These are phyloP conservation scores for Tricholauxania praeusta DNA, from an alignment of 2,888 invertebrate species.

Conservation along the genomic window DNA sequence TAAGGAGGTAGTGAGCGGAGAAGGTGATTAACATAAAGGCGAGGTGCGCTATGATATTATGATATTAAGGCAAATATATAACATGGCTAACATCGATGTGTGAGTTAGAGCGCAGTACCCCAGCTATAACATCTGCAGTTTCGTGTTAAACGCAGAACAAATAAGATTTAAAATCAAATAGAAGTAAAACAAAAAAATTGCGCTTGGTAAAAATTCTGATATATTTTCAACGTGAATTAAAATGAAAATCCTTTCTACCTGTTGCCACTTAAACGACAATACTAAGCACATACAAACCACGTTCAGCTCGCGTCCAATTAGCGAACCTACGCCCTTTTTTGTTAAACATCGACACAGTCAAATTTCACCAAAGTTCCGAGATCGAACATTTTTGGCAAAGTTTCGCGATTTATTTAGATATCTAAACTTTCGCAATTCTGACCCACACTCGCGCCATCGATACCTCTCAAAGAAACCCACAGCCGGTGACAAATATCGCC, in stretches of 20 bases:
- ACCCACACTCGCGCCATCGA: not conserved
- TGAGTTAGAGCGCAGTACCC: not conserved
- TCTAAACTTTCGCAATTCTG: not conserved
- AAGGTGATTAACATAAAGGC: too few relatives aligned
- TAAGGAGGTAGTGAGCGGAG: too few relatives aligned
- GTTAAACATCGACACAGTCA: constrained; percentile 3
- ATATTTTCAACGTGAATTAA: not conserved
- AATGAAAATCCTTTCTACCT: not conserved
- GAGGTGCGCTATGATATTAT: too few relatives aligned
- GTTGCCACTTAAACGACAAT: not conserved
- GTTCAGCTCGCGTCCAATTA: too few relatives aligned
- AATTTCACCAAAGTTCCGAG: not conserved
- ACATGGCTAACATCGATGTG: not conserved
- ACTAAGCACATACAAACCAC: too few relatives aligned
- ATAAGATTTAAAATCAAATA: not conserved
- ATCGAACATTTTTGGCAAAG: not conserved
- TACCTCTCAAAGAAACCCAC: too few relatives aligned
- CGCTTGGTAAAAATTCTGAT: too few relatives aligned
- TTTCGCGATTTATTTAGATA: not conserved
- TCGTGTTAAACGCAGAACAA: not conserved
- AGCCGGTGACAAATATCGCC: not conserved
- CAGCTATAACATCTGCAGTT: not conserved
- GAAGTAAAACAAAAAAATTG: too few relatives aligned
- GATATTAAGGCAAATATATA: too few relatives aligned
- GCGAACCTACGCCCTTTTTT: not conserved